A percentile compares a stretch with the other conserved stretches of the same genome.
Evolutionary conservation across 1,140 invertebrate species (phyloP).

Genomic region (Scaptomyza pallida): DNA sequence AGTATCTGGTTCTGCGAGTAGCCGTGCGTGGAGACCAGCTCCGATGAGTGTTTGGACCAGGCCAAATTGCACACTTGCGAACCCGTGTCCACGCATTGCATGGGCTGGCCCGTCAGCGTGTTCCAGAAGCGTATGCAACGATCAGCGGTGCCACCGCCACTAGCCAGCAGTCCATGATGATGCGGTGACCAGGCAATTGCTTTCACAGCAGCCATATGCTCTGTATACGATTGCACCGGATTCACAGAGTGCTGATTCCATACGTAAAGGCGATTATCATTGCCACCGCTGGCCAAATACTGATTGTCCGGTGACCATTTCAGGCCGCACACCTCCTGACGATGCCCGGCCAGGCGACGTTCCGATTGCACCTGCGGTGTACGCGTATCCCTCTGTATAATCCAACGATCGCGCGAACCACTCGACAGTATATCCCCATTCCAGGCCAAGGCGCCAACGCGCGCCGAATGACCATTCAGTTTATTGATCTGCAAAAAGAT

Average conservation of each 20-base stretch:
- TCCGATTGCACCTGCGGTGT: slow-evolving; percentile 91
- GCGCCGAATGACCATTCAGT: slow-evolving; percentile 95
- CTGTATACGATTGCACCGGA: slow-evolving; percentile 98
- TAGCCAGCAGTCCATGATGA: slow-evolving; percentile 98
- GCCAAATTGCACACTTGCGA: slow-evolving; percentile 99
- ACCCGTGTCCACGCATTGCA: slow-evolving; percentile 99
- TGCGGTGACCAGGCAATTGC: slow-evolving; percentile 99
- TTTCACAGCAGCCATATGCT: slow-evolving; percentile 99
- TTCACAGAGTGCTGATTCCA: slow-evolving; percentile 96
- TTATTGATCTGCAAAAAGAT: slow-evolving; percentile 89
- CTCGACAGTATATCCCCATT: slow-evolving; percentile 98
- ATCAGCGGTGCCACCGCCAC: slow-evolving; percentile 99
- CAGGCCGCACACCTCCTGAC: slow-evolving; percentile 99
- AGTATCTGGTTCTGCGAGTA: slow-evolving; percentile 99
- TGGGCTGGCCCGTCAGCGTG: slow-evolving; percentile 98
- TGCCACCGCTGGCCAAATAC: slow-evolving; percentile 98
- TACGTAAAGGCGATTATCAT: slow-evolving; percentile 99
- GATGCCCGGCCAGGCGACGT: slow-evolving; percentile 93
- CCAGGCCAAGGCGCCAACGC: slow-evolving; percentile 98
- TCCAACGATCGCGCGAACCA: slow-evolving; percentile 96
- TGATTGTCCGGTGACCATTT: slow-evolving; percentile 99
- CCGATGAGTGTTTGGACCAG: slow-evolving; percentile 99
- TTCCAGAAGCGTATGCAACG: slow-evolving; percentile 99
- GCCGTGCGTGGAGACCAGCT: slow-evolving; percentile 99
- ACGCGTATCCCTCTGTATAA: slow-evolving; percentile 97